Conservation (phyloP, 2,888 invertebrate genomes). For the Napeogenes inachia region DNA sequence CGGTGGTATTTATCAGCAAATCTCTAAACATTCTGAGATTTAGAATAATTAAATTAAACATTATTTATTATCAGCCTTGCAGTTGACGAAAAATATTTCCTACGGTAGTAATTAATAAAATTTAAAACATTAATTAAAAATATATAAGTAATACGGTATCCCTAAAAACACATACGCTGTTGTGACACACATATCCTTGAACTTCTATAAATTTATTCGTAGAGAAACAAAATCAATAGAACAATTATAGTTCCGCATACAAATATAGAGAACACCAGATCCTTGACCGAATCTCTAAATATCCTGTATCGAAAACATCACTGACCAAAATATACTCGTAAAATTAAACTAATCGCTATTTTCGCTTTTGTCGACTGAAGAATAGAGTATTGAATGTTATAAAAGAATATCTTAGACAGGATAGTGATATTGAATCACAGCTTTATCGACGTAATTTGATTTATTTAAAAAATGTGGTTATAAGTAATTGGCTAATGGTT, state of each 20-base stretch:
- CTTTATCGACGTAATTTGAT: background rate
- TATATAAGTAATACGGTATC: background rate
- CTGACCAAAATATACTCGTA: conserved; percentile 34
- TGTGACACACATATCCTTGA: conserved; percentile 11
- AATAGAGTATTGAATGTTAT: conserved; percentile 15
- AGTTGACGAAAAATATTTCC: no score
- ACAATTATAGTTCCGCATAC: conserved; percentile 28
- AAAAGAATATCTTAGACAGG: background rate
- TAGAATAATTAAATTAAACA: no score
- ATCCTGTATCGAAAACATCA: conserved; percentile 36
- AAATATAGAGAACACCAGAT: conserved; percentile 34
- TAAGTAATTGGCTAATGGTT: no score
- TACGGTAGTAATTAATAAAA: no score
- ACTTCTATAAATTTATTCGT: conserved; percentile 17
- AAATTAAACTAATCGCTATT: conserved; percentile 31
- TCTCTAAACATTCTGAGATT: no score
- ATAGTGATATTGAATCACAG: background rate
- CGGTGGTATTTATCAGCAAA: no score
- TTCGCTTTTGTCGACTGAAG: conserved; percentile 12
- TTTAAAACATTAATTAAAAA: background rate
- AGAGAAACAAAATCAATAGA: conserved; percentile 20
- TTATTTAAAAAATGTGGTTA: no score
- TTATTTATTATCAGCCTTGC: no score
- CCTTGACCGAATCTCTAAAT: conserved; percentile 49
- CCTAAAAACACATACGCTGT: background rate